These are phyloP conservation scores for Plagiodera versicolora DNA, from an alignment of 2,888 invertebrate species.

Conservation along the genomic window DNA sequence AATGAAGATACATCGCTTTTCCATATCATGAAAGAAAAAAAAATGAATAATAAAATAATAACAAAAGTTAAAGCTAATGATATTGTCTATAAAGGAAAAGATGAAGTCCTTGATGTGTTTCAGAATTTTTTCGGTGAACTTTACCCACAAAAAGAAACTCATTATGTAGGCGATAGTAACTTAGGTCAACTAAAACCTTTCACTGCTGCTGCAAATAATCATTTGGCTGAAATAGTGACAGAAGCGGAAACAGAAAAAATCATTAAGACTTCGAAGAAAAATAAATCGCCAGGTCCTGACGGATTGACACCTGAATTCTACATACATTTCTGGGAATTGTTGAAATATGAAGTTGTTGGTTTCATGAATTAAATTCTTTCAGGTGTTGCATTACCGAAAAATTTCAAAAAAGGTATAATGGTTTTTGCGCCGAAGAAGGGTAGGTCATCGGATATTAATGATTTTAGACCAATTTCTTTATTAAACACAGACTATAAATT, in stretches of 20 bases:
- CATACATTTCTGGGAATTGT: constrained; percentile 3
- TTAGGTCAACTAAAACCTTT: no score
- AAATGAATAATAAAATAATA: no score
- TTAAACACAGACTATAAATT: constrained; percentile 8
- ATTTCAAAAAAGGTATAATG: constrained; percentile 6
- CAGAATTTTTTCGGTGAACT: constrained; percentile 1
- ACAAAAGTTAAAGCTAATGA: not conserved
- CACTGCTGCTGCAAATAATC: not conserved
- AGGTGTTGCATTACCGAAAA: not conserved
- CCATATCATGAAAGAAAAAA: no score
- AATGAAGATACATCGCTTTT: no score
- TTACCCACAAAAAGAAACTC: not conserved
- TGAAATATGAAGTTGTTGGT: constrained; percentile 1
- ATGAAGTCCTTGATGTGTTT: not conserved
- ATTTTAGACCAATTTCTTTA: not conserved
- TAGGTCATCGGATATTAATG: not conserved
- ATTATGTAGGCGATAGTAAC: not conserved
- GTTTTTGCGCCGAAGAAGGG: constrained; percentile 4
- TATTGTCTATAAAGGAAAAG: not conserved
- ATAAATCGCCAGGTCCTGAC: constrained; percentile 1
- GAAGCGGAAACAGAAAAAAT: not conserved
- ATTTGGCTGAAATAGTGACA: not conserved
- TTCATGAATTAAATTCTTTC: constrained; percentile 6
- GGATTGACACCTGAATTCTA: constrained; percentile 8
- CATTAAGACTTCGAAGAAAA: constrained; percentile 1